A percentile compares a stretch with the other conserved stretches of the same genome.
Conservation (phyloP, 1,140 invertebrate species). For the Temnothorax nylanderi region DNA sequence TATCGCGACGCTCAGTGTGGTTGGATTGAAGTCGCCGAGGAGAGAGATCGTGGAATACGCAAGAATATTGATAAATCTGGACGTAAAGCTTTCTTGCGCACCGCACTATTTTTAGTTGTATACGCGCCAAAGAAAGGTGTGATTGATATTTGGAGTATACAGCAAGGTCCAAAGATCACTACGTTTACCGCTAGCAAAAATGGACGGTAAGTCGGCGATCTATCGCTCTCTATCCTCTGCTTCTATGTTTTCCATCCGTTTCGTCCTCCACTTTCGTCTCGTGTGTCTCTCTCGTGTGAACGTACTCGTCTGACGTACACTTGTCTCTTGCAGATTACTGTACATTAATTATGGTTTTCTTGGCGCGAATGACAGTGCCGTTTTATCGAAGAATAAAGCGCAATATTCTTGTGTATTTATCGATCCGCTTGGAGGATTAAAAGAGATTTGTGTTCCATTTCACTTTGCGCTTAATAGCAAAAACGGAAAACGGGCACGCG, state of each 20-base stretch:
- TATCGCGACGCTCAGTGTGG: slow-evolving; percentile 97
- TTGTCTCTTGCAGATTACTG: slow-evolving; percentile 86
- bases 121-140: slow-evolving; percentile 94
- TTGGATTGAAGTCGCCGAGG: slow-evolving; percentile 93
- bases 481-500: slow-evolving; percentile 93
- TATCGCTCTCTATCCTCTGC: too few relatives aligned
- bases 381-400: slow-evolving; percentile 85
- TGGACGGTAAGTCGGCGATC: slow-evolving; percentile 85
- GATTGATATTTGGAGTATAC: slow-evolving; percentile 94
- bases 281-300: neutral
- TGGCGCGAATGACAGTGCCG: slow-evolving; percentile 87
- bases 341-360: slow-evolving; percentile 93
- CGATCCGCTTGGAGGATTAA: slow-evolving; percentile 92
- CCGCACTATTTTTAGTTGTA: slow-evolving; percentile 93
- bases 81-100: slow-evolving; percentile 79
- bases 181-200: slow-evolving; percentile 95
- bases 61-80: slow-evolving; percentile 83
- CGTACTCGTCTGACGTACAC: neutral
- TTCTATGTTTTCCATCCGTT: neutral
- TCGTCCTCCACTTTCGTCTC: neutral
- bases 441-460: slow-evolving; percentile 95
- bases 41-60: slow-evolving; percentile 82
- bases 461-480: slow-evolving; percentile 95
- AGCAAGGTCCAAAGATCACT: slow-evolving; percentile 94
- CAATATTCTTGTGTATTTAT: slow-evolving; percentile 92